These are phyloP conservation scores for Zophobas atratus DNA, from an alignment of 1,140 invertebrate species.

Conservation along the genomic window DNA sequence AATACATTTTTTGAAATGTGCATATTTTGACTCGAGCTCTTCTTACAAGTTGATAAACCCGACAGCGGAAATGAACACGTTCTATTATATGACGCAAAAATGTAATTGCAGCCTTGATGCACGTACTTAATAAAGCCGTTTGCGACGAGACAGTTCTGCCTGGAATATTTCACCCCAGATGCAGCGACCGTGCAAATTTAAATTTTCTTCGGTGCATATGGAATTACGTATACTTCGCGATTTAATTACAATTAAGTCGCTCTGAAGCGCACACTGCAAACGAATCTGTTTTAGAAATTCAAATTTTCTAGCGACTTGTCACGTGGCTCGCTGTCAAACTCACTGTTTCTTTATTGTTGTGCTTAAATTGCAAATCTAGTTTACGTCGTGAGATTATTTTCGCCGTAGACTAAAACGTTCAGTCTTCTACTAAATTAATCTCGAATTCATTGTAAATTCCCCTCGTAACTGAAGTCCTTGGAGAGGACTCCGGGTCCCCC, in stretches of 20 bases:
- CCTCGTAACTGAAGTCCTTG: constrained; percentile 33
- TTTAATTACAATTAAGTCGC: constrained; percentile 36
- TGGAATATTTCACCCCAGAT: constrained; percentile 9
- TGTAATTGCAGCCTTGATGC: constrained; percentile 41
- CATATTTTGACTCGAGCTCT: constrained; percentile 27
- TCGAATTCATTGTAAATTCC: constrained; percentile 50
- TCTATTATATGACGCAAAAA: constrained; percentile 35
- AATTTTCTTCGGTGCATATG: neutral
- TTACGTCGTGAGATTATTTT: constrained; percentile 45
- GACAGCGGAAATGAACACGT: constrained; percentile 35
- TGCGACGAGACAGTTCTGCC: neutral
- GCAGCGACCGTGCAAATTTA: neutral
- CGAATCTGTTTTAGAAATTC: constrained; percentile 20
- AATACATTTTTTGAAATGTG: neutral
- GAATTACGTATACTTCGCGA: neutral
- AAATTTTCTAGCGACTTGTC: constrained; percentile 19
- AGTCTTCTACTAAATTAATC: constrained; percentile 54
- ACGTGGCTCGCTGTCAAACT: constrained; percentile 14
- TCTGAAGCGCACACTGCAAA: neutral
- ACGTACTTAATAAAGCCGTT: constrained; percentile 26
- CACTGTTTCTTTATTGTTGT: constrained; percentile 27
- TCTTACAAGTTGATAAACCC: neutral
- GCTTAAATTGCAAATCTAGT: constrained; percentile 44
- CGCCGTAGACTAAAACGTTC: constrained; percentile 47
- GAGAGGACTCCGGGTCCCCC: constrained; percentile 13